Conservation (phyloP, 2,797 vertebrate genomes). For the Enteromius unitaeniatus region DNA sequence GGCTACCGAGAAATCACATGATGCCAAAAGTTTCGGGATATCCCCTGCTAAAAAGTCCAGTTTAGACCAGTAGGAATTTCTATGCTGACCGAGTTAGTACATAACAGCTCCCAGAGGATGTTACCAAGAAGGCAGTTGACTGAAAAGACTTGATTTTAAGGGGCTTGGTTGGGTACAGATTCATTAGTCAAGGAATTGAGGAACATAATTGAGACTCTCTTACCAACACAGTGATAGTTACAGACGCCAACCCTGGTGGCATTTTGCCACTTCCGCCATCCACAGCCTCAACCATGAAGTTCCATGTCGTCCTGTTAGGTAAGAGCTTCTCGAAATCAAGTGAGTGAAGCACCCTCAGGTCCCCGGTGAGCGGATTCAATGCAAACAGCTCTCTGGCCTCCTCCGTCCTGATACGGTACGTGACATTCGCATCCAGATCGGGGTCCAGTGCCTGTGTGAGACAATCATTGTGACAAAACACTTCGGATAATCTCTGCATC, state of each 20-base stretch:
- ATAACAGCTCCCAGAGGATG: neutral
- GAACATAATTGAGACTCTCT: slow-evolving; percentile 53
- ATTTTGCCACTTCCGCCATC: slow-evolving; percentile 84
- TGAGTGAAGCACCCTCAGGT: slow-evolving; percentile 81
- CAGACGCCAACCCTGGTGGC: slow-evolving; percentile 91
- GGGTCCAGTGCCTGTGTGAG: slow-evolving; percentile 85
- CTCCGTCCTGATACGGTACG: slow-evolving; percentile 85
- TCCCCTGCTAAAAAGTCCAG: neutral
- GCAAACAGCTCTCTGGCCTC: slow-evolving; percentile 82
- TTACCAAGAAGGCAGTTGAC: neutral
- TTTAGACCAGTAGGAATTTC: slow-evolving; percentile 12
- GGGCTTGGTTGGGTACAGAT: neutral
- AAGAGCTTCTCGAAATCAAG: slow-evolving; percentile 90
- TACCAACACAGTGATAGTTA: slow-evolving; percentile 90
- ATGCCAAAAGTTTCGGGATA: neutral
- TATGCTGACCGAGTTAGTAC: neutral
- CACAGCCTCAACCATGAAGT: slow-evolving; percentile 89
- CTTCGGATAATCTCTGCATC: neutral
- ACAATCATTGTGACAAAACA: slow-evolving; percentile 5
- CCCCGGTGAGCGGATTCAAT: slow-evolving; percentile 84
- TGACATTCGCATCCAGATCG: slow-evolving; percentile 88
- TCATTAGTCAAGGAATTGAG: neutral
- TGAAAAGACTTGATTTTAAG: neutral
- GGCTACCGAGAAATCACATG: neutral
- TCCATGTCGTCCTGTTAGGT: slow-evolving; percentile 80